Conservation (phyloP, 2,113 vertebrate species). For the Candoia aspera region DNA sequence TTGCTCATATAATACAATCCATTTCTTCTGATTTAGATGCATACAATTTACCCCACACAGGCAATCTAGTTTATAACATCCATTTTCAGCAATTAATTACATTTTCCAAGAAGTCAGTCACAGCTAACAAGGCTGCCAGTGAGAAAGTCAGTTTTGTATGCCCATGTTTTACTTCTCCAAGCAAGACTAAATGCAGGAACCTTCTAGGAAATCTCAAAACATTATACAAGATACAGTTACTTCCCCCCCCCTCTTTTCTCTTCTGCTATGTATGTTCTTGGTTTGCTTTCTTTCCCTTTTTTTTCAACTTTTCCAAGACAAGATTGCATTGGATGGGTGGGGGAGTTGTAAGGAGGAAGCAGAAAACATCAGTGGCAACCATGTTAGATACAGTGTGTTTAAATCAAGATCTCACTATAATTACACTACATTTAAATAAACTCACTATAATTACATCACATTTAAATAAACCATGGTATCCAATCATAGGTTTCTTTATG, state of each 20-base stretch:
- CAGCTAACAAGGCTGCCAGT: conserved; percentile 43
- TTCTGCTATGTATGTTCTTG: background rate
- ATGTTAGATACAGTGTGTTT: conserved; percentile 75
- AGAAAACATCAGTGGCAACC: conserved; percentile 62
- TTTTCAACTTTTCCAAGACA: conserved; percentile 16
- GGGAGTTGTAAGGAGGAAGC: conserved; percentile 6
- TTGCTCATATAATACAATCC: conserved; percentile 25
- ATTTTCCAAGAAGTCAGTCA: conserved; percentile 67
- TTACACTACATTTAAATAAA: conserved; percentile 80
- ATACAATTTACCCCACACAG: conserved; percentile 59
- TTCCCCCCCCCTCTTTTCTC: background rate
- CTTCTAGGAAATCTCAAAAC: conserved; percentile 31
- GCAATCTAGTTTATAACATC: conserved; percentile 66
- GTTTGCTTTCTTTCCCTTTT: conserved; percentile 21
- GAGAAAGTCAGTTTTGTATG: background rate
- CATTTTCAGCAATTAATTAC: conserved; percentile 67
- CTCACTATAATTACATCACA: too few species aligned
- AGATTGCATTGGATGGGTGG: conserved; percentile 19
- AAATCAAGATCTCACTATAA: conserved; percentile 79
- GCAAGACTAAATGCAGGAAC: conserved; percentile 22
- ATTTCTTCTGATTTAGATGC: conserved; percentile 56
- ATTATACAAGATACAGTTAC: conserved; percentile 34
- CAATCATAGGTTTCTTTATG: background rate
- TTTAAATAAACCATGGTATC: too few species aligned
- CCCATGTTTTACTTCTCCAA: background rate